Conservation (phyloP, 2,113 vertebrate genomes). For the Apeltes quadracus region DNA sequence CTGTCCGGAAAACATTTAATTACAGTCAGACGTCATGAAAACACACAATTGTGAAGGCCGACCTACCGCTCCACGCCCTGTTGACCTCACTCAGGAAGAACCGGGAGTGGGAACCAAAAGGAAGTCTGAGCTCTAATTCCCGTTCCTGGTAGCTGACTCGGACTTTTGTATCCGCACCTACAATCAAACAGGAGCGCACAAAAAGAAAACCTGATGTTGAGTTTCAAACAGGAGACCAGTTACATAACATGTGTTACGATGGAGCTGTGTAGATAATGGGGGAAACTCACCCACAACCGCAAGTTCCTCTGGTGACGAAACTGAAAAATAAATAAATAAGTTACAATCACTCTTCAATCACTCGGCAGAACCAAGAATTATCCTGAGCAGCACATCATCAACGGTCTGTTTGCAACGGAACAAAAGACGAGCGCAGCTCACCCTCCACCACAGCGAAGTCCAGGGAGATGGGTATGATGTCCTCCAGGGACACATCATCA, state of each 20-base stretch:
- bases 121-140: constrained; percentile 82
- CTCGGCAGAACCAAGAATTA: neutral
- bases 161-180: constrained; percentile 89
- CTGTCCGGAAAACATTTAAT: neutral
- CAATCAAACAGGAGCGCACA: neutral
- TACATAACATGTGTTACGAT: neutral
- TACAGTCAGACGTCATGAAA: neutral
- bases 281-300: constrained; percentile 79
- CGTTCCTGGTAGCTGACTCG: constrained; percentile 76
- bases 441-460: constrained; percentile 90
- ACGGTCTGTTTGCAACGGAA: neutral
- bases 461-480: constrained; percentile 84
- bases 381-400: neutral
- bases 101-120: constrained; percentile 91
- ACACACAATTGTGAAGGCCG: neutral
- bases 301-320: constrained; percentile 80
- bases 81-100: constrained; percentile 86
- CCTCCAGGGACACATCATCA: constrained; percentile 89
- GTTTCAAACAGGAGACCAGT: neutral
- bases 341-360: neutral
- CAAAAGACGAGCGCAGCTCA: constrained; percentile 53
- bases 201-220: neutral
- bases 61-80: constrained; percentile 85
- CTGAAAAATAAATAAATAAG: constrained; percentile 47
- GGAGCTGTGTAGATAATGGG: neutral